Conservation (phyloP, 2,113 vertebrate genomes). For the Geococcyx californianus region DNA sequence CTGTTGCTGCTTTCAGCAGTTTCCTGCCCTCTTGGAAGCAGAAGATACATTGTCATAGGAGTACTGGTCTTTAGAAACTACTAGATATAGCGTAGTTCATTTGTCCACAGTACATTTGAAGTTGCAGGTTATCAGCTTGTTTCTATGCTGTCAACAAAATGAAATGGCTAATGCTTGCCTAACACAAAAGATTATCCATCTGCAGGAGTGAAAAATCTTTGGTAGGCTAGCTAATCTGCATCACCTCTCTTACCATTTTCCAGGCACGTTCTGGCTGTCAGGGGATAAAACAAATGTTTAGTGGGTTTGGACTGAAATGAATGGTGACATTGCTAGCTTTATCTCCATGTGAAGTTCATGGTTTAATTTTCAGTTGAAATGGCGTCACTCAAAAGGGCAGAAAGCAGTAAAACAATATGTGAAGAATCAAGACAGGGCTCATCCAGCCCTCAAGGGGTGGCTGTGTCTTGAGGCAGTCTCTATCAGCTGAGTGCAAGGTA, state of each 20-base stretch:
- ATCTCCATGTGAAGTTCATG: not conserved
- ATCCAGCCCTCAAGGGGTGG: not conserved
- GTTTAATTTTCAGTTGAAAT: not conserved
- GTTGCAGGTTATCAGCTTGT: not conserved
- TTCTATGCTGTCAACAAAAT: not conserved
- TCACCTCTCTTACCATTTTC: conserved; percentile 19
- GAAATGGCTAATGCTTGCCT: not conserved
- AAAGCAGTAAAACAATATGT: not conserved
- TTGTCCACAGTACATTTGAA: not conserved
- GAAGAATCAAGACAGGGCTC: not conserved
- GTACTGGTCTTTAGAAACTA: not conserved
- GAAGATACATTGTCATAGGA: not conserved
- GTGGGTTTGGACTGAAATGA: not conserved
- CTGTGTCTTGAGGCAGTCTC: not conserved
- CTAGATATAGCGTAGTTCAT: not conserved
- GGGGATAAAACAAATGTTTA: conserved; percentile 5
- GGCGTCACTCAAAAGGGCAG: not conserved
- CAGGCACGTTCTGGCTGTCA: not conserved
- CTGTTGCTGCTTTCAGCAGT: not conserved
- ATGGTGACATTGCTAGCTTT: not conserved
- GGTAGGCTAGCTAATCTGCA: conserved; percentile 32
- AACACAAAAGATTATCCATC: not conserved
- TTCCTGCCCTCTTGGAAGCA: not conserved
- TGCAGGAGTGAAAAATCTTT: not conserved
- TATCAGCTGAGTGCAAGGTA: not conserved